Conservation (phyloP, 2,888 invertebrate genomes). For the Neocrepidodera transversa region DNA sequence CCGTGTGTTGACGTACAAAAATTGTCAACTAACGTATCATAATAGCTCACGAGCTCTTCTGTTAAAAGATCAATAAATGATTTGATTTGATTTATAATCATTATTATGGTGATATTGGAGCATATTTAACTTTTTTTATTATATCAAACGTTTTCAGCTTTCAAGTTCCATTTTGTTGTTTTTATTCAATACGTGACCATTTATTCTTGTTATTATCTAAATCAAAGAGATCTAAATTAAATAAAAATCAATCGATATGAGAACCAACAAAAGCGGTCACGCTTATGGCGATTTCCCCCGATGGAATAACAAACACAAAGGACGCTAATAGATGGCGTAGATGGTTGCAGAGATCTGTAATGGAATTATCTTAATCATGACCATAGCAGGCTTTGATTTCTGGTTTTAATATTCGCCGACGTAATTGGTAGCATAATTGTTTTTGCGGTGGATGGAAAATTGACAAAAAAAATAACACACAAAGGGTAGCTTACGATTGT, state of each 20-base stretch:
- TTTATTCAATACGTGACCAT: no score
- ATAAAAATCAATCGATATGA: constrained; percentile 37
- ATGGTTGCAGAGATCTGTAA: constrained; percentile 49
- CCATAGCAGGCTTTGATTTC: constrained; percentile 56
- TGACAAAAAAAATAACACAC: constrained; percentile 31
- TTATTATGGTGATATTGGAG: no score
- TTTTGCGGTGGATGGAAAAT: constrained; percentile 47
- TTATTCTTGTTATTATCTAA: no score
- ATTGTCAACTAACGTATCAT: no score
- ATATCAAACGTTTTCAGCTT: no score
- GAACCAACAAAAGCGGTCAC: constrained; percentile 49
- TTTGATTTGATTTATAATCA: no score
- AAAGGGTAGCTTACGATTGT: constrained; percentile 9
- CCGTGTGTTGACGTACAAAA: no score
- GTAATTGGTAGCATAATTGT: constrained; percentile 57
- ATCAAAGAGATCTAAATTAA: no score
- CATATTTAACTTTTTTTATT: no score
- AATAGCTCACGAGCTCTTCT: no score
- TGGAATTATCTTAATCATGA: constrained; percentile 56
- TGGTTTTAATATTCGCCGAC: constrained; percentile 56
- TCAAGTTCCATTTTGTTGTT: no score
- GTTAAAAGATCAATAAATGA: no score
- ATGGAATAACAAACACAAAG: constrained; percentile 46
- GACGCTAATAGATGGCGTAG: constrained; percentile 54
- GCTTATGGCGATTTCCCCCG: constrained; percentile 40